Evolutionary conservation across 2,113 vertebrate genomes (phyloP).

Genomic region (Prolemur simus): DNA sequence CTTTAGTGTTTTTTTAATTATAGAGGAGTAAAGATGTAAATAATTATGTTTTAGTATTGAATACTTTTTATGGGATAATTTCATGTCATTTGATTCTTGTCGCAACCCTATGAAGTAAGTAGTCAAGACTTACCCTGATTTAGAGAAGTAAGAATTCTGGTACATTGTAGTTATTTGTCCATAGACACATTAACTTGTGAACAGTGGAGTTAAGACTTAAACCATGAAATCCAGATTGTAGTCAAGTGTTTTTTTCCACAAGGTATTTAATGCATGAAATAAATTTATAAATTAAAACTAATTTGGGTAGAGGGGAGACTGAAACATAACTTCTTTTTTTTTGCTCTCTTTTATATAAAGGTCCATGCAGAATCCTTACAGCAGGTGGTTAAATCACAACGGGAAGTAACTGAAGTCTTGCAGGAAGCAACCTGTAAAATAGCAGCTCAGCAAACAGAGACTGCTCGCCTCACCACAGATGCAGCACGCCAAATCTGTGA

Average conservation of each 20-base stretch:
- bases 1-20: neutral
- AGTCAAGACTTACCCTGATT: neutral
- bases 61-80: neutral
- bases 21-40: neutral
- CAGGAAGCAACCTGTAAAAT: constrained; percentile 88
- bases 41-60: neutral
- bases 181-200: neutral
- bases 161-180: neutral
- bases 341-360: constrained; percentile 76
- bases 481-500: constrained; percentile 89
- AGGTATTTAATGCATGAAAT: neutral
- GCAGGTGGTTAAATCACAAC: constrained; percentile 87
- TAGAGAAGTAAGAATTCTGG: neutral
- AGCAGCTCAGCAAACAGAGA: constrained; percentile 90
- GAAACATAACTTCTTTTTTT: neutral
- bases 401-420: constrained; percentile 85
- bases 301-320: neutral
- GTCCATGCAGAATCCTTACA: constrained; percentile 90
- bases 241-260: neutral
- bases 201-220: neutral
- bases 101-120: neutral
- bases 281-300: constrained; percentile 40
- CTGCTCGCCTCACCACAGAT: constrained; percentile 84
- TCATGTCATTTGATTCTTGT: constrained; percentile 23
- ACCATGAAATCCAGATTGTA: neutral